Evolutionary conservation across 2,888 invertebrate species (phyloP), one percentile per base, ranked within the genome.

Genomic region (Hirtodrosophila trivittata): DNA sequence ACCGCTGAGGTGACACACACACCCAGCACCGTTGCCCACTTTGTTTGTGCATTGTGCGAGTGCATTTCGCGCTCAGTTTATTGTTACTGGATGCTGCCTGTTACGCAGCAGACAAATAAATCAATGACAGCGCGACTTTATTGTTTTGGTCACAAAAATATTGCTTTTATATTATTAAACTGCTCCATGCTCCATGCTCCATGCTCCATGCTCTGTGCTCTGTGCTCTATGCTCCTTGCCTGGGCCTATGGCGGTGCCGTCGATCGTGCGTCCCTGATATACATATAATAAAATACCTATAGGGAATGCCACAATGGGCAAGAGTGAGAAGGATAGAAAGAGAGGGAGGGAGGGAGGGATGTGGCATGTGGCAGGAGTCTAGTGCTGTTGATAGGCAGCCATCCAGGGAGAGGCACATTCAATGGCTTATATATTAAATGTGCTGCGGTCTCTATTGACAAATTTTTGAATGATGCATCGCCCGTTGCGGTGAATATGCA

Each of bases 121-220:
- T 88, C 88, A 88, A 87, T 78, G 87, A 83, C 82, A 80, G 75
- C 74, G 77, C 85, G 86, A 86, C 88, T 88, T 87, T 88, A 88
- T 88, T 88, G 88, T 88, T 83, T 83, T 75, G 82, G 77, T 77
- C 85, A 82, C 84, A 82, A 85, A 82, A 82, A 85, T 83, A 84
- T 82, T 84, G 84, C 82, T 71, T 81, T 84, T 84, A 82, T 82
- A 84, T 82, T 81, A 82, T 82, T 82, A 81, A 82, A 81, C 69
- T 13, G 25, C 25, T 38, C 16, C 38, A 3, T 38, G n/a, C 13
- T 13, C 35, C 35, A 3, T 35, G 35, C 45, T n/a, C 35, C 25
- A 43, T 16, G 33, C 13, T 51, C 10, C 6, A 8, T 14, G 8
- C 35, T 50, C 49, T 35, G 25, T 42, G 26, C 60, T 28, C 42